These are phyloP conservation scores for Uromys caudimaculatus DNA, from an alignment of 2,797 vertebrate genomes.

Conservation along the genomic window DNA sequence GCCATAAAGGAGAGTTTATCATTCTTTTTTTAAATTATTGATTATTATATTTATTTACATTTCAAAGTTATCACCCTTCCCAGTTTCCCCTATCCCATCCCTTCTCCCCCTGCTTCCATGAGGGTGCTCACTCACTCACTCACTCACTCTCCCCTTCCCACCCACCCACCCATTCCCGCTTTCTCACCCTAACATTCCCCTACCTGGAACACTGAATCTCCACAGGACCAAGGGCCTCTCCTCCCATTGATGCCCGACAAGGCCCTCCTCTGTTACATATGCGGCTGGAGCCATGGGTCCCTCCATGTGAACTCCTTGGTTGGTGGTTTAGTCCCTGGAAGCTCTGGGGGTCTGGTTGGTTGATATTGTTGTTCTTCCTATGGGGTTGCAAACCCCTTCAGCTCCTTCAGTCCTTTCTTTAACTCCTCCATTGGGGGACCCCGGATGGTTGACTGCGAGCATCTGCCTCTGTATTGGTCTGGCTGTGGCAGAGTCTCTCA, in stretches of 20 bases:
- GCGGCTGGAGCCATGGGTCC: not conserved
- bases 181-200: not conserved
- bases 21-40: not conserved
- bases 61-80: not conserved
- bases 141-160: not conserved
- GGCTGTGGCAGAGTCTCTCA: not conserved
- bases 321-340: not conserved
- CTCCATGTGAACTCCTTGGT: not conserved
- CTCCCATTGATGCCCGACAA: not conserved
- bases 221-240: not conserved
- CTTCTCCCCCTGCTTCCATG: not conserved
- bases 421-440: not conserved
- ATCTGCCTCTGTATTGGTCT: not conserved
- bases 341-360: not conserved
- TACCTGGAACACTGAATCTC: not conserved
- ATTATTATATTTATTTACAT: not conserved
- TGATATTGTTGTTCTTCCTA: not conserved
- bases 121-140: not conserved
- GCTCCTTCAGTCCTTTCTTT: not conserved
- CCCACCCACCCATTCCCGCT: not conserved
- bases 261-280: not conserved
- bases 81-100: not conserved
- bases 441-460: not conserved
- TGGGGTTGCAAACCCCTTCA: not conserved
- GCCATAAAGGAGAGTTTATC: not conserved